Evolutionary conservation across 1,140 invertebrate genomes (phyloP), one percentile per base, ranked within the genome.

Genomic region (Heliconius congener): DNA sequence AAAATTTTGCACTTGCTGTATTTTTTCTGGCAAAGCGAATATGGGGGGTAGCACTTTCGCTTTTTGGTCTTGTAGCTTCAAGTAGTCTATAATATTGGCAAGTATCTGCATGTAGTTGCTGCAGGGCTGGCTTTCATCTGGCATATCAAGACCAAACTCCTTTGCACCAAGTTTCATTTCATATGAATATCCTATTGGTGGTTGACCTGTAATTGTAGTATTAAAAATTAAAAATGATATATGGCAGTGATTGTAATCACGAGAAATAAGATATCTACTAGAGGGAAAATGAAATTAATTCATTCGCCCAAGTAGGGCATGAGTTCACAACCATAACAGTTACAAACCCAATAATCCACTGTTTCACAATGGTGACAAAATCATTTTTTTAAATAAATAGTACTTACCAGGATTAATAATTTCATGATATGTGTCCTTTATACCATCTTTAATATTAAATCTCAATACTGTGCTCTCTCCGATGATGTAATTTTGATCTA

Each of bases 391-490:
- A 23, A 66, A 30, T 9, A 30, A 27, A 66, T 30, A 66, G 3
- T 13, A 23, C 60, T 66, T 88, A 94, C 95, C 93, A 55, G 95
- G 93, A 76, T 94, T 95, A 0, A 96, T 86, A 16, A 95, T 85
- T 81, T 90, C 87, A 87, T 96, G 95, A 81, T 95, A 96, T 3
- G 90, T 81, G 11, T 95, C 87, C 50, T 84, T 85, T 1, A 96
- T 89, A 3, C 96, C 96, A 70, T 95, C 84, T 39, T 86, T 66
- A 3, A 96, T 76, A 55, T 94, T 95, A 84, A 96, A 96, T 81
- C 95, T 91, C 1, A 92, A 30, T 18, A 92, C 78, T 6, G 91
- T 87, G 73, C 82, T 78, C 42, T 94, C 92, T 6, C 86, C 91
- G 8, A 94, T 87, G 0, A 94, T 19, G 76, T 88, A 90, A 0